Conservation (phyloP, 2,888 invertebrate species). For the Protophormia terraenovae region DNA sequence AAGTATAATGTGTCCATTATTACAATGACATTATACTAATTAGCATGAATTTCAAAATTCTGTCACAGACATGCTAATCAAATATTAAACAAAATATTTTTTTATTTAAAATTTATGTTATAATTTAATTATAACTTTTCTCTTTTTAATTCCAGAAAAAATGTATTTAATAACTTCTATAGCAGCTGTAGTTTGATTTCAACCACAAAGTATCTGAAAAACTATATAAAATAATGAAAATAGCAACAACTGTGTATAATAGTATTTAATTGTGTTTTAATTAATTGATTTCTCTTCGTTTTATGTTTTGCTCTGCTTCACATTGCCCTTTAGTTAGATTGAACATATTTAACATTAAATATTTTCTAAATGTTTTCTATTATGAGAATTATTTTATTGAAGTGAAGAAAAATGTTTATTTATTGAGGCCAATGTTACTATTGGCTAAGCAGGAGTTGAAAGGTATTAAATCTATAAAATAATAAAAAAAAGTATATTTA, state of each 20-base stretch:
- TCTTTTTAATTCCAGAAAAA: background rate
- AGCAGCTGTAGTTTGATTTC: constrained; percentile 1
- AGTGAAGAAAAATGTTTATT: constrained; percentile 18
- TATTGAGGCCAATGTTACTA: constrained; percentile 10
- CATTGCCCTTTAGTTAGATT: background rate
- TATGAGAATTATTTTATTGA: background rate
- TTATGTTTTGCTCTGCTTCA: background rate
- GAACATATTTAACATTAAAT: constrained; percentile 39
- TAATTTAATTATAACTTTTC: constrained; percentile 25
- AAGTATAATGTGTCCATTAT: background rate
- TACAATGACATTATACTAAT: background rate
- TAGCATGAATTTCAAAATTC: constrained; percentile 7
- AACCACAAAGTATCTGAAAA: constrained; percentile 6
- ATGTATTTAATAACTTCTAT: background rate
- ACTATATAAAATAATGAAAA: background rate
- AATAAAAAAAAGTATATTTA: no score
- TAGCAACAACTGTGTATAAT: constrained; percentile 39
- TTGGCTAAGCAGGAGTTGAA: background rate
- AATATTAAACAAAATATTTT: background rate
- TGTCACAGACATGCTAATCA: constrained; percentile 8
- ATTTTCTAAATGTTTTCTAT: constrained; percentile 48
- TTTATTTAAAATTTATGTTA: background rate
- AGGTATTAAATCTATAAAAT: background rate
- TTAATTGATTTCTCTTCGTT: constrained; percentile 52
- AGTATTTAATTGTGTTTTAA: constrained; percentile 64